phyloP scores from a whole-genome alignment of 2,888 invertebrate species.

The Saturnia pavonia region DNA sequence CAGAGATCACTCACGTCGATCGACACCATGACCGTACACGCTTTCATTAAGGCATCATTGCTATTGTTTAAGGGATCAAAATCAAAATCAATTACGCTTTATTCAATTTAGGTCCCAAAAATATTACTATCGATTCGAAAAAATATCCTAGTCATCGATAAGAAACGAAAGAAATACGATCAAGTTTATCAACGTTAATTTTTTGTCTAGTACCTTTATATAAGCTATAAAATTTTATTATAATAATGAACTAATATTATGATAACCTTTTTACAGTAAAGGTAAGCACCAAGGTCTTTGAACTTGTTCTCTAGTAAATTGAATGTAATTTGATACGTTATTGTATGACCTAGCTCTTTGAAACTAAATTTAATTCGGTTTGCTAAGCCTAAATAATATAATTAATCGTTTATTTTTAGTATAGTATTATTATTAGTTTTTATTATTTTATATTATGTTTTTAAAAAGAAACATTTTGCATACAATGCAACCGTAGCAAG shows the following conservation, averaged over 20 bases:
- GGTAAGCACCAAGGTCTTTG: neutral
- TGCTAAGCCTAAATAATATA: neutral
- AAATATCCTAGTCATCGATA: neutral
- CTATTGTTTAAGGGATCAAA: no score
- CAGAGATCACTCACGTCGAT: no score
- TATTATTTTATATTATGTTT: neutral
- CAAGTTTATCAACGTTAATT: neutral
- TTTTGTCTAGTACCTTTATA: neutral
- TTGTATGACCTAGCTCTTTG: neutral
- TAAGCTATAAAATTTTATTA: neutral
- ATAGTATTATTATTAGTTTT: neutral
- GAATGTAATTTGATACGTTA: neutral
- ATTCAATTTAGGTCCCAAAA: neutral
- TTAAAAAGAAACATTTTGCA: neutral
- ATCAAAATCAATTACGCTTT: no score
- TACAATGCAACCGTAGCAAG: neutral
- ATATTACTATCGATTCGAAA: no score
- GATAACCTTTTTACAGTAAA: no score
- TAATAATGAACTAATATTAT: no score
- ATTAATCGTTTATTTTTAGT: neutral
- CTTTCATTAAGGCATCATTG: no score
- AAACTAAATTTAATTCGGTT: neutral
- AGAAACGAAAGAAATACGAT: neutral
- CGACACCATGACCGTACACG: no score
- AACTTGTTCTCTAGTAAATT: neutral